A percentile compares a stretch with the other conserved stretches of the same genome.
phyloP scores from a whole-genome alignment of 2,888 invertebrate species.

The Nasonovia ribisnigri region DNA sequence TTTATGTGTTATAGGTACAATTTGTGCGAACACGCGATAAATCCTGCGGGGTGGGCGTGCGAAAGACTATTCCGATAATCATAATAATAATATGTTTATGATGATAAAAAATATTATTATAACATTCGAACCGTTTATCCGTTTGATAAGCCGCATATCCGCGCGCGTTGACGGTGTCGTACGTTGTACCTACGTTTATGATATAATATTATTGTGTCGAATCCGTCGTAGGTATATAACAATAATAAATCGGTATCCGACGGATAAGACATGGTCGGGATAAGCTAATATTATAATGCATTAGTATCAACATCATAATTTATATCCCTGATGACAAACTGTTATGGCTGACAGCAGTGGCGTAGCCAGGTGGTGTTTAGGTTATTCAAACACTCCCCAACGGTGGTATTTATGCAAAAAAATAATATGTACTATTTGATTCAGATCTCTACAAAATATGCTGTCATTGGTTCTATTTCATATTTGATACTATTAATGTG shows the following conservation, averaged over 20 bases:
- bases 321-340: background rate
- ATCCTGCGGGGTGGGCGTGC: background rate
- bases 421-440: background rate
- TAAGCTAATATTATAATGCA: background rate
- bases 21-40: background rate
- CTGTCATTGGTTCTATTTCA: background rate
- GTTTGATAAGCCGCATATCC: background rate
- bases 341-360: background rate
- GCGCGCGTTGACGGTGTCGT: background rate
- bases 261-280: background rate
- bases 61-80: conserved; percentile 8
- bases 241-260: background rate
- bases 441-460: background rate
- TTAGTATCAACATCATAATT: background rate
- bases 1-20: background rate
- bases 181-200: background rate
- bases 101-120: conserved; percentile 7
- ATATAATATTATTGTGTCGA: background rate
- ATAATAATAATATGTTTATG: background rate
- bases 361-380: background rate
- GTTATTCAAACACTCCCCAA: background rate
- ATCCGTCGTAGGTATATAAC: background rate
- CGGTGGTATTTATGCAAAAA: background rate
- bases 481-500: too few relatives aligned
- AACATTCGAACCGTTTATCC: background rate